Conservation (phyloP, 2,888 invertebrate genomes). For the Cryptophagus acutangulus region DNA sequence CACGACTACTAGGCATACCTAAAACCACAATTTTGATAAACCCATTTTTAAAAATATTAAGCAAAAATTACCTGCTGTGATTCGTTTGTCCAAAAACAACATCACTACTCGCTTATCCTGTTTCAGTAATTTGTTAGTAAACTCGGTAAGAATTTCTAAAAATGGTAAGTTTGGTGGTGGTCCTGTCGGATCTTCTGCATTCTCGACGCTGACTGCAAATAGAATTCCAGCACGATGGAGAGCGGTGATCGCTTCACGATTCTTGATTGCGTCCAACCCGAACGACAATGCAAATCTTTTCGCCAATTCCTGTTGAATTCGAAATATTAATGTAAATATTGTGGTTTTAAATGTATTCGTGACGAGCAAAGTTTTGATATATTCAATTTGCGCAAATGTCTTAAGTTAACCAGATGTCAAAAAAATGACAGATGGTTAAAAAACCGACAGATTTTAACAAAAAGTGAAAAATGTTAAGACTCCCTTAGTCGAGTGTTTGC, state of each 20-base stretch:
- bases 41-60: too few species aligned
- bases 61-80: too few species aligned
- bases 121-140: constrained; percentile 90
- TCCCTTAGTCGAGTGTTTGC: too few species aligned
- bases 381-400: too few species aligned
- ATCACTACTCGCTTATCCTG: constrained; percentile 93
- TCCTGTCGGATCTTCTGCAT: constrained; percentile 61
- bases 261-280: constrained; percentile 93
- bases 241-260: constrained; percentile 92
- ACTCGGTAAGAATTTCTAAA: constrained; percentile 93
- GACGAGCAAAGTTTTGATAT: too few species aligned
- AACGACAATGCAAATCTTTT: constrained; percentile 95
- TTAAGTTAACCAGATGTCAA: too few species aligned
- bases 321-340: too few species aligned
- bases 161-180: constrained; percentile 87
- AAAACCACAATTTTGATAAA: too few species aligned
- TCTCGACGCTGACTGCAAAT: constrained; percentile 72
- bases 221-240: constrained; percentile 91
- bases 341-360: too few species aligned
- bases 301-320: constrained; percentile 88
- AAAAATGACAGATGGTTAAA: too few species aligned
- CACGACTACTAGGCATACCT: constrained; percentile 76
- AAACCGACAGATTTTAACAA: too few species aligned
- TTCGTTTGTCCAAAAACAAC: constrained; percentile 81
- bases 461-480: too few species aligned